Conservation (phyloP, 2,113 vertebrate species). For the Tragelaphus imberbis region DNA sequence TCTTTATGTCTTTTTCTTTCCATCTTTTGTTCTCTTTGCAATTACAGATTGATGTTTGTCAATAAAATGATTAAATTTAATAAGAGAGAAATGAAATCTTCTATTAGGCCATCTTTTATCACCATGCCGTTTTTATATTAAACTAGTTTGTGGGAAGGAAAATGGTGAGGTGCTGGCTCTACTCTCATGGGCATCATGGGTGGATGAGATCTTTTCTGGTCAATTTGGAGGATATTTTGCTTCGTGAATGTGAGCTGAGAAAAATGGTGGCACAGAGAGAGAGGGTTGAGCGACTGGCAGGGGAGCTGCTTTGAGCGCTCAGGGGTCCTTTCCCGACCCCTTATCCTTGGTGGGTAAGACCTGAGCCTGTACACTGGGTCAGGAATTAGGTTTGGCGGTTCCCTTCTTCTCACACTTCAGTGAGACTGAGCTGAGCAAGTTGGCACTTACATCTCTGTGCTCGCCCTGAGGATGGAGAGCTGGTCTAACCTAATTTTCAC, state of each 20-base stretch:
- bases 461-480: background rate
- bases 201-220: background rate
- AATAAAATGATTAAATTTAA: background rate
- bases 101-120: background rate
- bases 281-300: rapidly evolving
- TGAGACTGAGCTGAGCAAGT: background rate
- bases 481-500: background rate
- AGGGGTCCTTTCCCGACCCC: background rate
- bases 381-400: background rate
- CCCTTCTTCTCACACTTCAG: background rate
- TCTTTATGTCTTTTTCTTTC: background rate
- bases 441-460: rapidly evolving
- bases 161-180: background rate
- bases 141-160: background rate
- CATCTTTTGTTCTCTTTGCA: background rate
- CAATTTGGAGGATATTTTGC: background rate
- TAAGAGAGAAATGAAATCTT: background rate
- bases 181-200: background rate
- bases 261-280: background rate
- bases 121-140: background rate
- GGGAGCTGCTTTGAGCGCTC: background rate
- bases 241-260: background rate
- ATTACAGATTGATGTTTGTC: background rate
- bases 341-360: rapidly evolving
- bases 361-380: background rate